Evolutionary conservation across 1,140 invertebrate genomes (phyloP).

Genomic region (Bombus superbus): DNA sequence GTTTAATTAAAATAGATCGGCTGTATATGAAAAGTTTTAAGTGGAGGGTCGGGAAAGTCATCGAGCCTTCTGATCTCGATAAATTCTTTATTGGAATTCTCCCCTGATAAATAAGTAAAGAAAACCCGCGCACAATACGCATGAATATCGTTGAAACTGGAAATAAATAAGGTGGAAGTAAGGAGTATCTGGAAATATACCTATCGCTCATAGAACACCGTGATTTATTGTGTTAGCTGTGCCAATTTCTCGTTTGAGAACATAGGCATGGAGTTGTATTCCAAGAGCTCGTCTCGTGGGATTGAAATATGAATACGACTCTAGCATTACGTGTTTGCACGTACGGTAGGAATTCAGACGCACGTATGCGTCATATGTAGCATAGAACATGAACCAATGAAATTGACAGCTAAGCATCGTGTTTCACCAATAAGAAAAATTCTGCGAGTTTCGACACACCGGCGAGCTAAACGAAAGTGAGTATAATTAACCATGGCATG

Average conservation of each 20-base stretch:
- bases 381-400: not conserved
- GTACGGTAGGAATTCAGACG: not conserved
- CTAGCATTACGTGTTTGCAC: conserved; percentile 36
- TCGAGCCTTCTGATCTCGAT: not conserved
- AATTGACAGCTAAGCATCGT: not conserved
- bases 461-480: not conserved
- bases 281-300: conserved; percentile 51
- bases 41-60: not conserved
- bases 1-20: conserved; percentile 34
- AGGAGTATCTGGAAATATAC: not conserved
- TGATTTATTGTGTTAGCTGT: conserved; percentile 58
- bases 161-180: not conserved
- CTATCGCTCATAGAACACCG: not conserved
- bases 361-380: not conserved
- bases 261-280: conserved; percentile 29
- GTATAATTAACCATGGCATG: not conserved
- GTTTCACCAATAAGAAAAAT: not conserved
- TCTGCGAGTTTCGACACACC: not conserved
- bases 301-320: conserved; percentile 49
- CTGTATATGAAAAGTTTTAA: not conserved
- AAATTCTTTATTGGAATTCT: not conserved
- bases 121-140: not conserved
- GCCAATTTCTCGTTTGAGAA: conserved; percentile 43
- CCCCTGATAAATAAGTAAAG: not conserved
- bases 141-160: not conserved